A percentile compares a stretch with the other conserved stretches of the same genome.
These are phyloP conservation scores for Callorhinus ursinus DNA, from an alignment of 2,113 vertebrate species.

Conservation along the genomic window DNA sequence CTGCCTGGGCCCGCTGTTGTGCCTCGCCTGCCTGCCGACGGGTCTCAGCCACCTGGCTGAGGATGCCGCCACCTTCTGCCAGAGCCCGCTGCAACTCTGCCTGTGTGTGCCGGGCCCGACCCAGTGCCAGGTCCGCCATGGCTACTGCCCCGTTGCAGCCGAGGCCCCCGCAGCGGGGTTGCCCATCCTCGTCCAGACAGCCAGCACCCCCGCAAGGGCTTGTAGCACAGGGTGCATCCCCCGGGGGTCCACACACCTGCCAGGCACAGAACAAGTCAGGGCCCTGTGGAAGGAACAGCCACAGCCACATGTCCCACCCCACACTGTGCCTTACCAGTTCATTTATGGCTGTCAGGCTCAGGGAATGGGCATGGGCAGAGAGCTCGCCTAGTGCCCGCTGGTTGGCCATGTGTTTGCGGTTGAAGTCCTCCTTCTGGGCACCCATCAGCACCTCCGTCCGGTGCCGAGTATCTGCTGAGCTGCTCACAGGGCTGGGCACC, in stretches of 20 bases:
- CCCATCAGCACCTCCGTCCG: slow-evolving; percentile 89
- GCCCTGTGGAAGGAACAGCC: neutral
- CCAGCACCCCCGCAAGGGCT: slow-evolving; percentile 95
- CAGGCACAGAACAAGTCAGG: slow-evolving; percentile 52
- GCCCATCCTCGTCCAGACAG: slow-evolving; percentile 94
- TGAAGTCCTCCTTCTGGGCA: slow-evolving; percentile 90
- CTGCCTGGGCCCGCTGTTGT: slow-evolving; percentile 90
- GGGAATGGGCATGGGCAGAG: slow-evolving; percentile 74
- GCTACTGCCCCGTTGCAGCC: slow-evolving; percentile 92
- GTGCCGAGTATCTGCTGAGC: slow-evolving; percentile 88
- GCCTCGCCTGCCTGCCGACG: slow-evolving; percentile 93
- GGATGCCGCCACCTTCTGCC: slow-evolving; percentile 90
- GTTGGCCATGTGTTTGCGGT: slow-evolving; percentile 92
- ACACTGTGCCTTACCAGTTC: slow-evolving; percentile 88
- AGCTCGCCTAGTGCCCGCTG: slow-evolving; percentile 90
- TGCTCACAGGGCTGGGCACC: slow-evolving; percentile 89
- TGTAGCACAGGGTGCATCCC: slow-evolving; percentile 91
- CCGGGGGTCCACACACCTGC: slow-evolving; percentile 92
- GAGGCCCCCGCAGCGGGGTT: slow-evolving; percentile 93
- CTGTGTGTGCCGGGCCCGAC: slow-evolving; percentile 91
- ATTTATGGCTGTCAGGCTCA: slow-evolving; percentile 92
- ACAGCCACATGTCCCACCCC: neutral
- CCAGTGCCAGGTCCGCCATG: slow-evolving; percentile 90
- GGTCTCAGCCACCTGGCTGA: slow-evolving; percentile 91
- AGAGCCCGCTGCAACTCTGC: slow-evolving; percentile 92